Evolutionary conservation across 2,113 vertebrate genomes (phyloP).

Genomic region (Pycnonotus jocosus): DNA sequence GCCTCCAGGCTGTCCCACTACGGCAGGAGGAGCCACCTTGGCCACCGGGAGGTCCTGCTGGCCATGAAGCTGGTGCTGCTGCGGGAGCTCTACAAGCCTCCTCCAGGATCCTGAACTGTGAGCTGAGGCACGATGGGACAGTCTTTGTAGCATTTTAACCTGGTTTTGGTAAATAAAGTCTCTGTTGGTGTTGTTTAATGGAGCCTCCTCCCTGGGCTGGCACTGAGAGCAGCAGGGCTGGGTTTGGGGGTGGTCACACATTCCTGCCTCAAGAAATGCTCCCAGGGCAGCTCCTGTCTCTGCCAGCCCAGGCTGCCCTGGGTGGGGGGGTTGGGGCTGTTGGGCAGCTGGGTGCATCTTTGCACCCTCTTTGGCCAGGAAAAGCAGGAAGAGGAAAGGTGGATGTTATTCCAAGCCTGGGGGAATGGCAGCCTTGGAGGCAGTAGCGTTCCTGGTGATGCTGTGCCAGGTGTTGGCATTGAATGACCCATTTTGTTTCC

Average conservation of each 20-base stretch:
- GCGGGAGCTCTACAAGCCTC: neutral
- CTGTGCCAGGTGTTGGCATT: neutral
- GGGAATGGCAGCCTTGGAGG: neutral
- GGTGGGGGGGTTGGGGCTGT: neutral
- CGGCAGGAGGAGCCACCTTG: neutral
- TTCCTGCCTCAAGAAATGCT: rapidly evolving
- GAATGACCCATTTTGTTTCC: rapidly evolving
- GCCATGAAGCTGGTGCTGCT: slow-evolving; percentile 25
- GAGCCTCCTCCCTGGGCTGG: neutral
- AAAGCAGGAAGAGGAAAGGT: neutral
- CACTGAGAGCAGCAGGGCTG: too few relatives aligned
- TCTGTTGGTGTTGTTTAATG: rapidly evolving
- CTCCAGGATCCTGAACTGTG: neutral
- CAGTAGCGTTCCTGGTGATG: neutral
- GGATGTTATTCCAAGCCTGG: neutral
- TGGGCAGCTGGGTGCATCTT: neutral
- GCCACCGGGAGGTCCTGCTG: neutral
- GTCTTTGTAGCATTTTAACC: neutral
- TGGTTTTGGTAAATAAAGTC: slow-evolving; percentile 9
- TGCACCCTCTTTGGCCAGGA: too few relatives aligned
- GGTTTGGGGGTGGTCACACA: neutral
- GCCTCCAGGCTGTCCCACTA: neutral
- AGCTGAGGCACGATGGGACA: neutral
- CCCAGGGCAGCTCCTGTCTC: neutral
- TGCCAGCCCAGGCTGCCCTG: rapidly evolving